phyloP scores from a whole-genome alignment of 2,113 vertebrate genomes.

The Neomonachus schauinslandi region DNA sequence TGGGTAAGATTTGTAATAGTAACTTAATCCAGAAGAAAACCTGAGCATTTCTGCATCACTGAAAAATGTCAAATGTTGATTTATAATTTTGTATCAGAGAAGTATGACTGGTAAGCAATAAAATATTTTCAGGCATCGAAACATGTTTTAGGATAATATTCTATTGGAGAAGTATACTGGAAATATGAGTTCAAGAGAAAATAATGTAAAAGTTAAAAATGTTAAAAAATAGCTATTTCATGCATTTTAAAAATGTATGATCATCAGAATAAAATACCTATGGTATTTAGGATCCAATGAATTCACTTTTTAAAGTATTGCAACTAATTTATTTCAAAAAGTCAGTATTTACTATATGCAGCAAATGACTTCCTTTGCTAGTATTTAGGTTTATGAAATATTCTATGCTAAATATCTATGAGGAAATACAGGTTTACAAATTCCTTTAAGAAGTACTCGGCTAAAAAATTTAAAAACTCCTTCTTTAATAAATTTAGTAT shows the following conservation, averaged over 20 bases:
- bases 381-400: constrained; percentile 17
- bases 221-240: background rate
- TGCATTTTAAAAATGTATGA: background rate
- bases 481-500: constrained; percentile 50
- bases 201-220: background rate
- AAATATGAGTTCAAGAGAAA: constrained; percentile 30
- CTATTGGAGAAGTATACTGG: background rate
- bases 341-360: background rate
- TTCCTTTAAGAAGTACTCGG: background rate
- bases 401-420: background rate
- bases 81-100: background rate
- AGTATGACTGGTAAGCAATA: background rate
- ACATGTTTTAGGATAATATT: background rate
- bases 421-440: constrained; percentile 12
- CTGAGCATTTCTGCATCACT: background rate
- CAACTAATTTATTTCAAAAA: background rate
- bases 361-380: background rate
- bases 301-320: background rate
- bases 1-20: background rate
- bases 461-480: background rate
- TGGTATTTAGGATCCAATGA: background rate
- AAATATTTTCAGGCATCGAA: background rate
- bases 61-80: background rate
- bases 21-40: background rate
- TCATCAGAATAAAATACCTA: background rate